These are phyloP conservation scores for Trichonephila clavipes DNA, from an alignment of 1,140 invertebrate genomes.

Conservation along the genomic window DNA sequence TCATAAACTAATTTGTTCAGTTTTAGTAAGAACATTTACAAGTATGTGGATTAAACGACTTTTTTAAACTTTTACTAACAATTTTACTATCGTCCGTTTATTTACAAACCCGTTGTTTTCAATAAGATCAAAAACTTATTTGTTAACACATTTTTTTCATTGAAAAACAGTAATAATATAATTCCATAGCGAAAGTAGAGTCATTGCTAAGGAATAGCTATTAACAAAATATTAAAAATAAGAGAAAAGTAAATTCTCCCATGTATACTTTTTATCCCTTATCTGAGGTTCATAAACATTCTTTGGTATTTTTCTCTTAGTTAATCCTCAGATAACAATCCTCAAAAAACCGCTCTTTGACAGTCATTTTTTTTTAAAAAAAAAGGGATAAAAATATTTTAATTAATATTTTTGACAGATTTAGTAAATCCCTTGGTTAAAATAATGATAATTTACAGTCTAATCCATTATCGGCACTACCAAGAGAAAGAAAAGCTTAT, in stretches of 20 bases:
- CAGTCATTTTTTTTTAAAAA: neutral
- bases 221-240: neutral
- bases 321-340: conserved; percentile 19
- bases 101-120: too few relatives aligned
- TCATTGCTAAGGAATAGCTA: neutral
- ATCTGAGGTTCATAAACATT: neutral
- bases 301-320: neutral
- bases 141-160: too few relatives aligned
- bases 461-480: neutral
- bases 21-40: too few relatives aligned
- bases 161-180: too few relatives aligned
- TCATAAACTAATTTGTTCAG: too few relatives aligned
- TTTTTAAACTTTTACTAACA: too few relatives aligned
- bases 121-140: too few relatives aligned
- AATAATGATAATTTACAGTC: neutral
- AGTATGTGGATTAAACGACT: too few relatives aligned
- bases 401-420: neutral
- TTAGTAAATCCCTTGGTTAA: neutral
- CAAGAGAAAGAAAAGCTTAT: neutral
- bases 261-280: neutral
- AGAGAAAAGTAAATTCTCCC: neutral
- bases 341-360: neutral
- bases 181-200: too few relatives aligned
- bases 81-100: too few relatives aligned
- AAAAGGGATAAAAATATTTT: neutral